Evolutionary conservation across 92 coral and sea anemone genomes (phyloP).

Genomic region (Plumapathes pennacea): DNA sequence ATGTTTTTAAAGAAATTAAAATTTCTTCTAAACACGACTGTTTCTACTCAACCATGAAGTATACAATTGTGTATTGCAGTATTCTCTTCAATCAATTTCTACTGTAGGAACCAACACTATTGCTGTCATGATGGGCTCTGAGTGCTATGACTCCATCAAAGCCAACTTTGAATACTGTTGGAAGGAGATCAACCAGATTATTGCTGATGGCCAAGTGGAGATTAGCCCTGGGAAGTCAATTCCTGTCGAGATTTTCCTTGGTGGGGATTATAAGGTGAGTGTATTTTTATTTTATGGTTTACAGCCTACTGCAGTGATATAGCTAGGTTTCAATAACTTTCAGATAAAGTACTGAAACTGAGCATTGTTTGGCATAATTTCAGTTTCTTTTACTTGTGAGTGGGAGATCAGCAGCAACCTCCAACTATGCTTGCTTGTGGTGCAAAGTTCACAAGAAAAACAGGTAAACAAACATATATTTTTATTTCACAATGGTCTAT

Average conservation of each 20-base stretch:
- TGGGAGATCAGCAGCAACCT: slow-evolving; percentile 35
- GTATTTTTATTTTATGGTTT: too few relatives aligned
- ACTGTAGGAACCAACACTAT: slow-evolving; percentile 44
- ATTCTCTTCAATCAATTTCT: too few relatives aligned
- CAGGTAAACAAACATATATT: too few relatives aligned
- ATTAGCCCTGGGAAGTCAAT: slow-evolving; percentile 38
- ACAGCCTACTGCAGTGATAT: too few relatives aligned
- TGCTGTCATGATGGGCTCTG: slow-evolving; percentile 49
- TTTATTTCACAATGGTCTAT: too few relatives aligned
- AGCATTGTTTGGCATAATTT: not conserved
- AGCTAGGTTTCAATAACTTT: too few relatives aligned
- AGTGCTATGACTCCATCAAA: slow-evolving; percentile 23
- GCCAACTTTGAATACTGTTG: slow-evolving; percentile 34
- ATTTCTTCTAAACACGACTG: too few relatives aligned
- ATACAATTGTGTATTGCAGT: too few relatives aligned
- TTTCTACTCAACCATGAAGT: too few relatives aligned
- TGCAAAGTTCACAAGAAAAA: slow-evolving; percentile 30
- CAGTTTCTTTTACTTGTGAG: slow-evolving; percentile 48
- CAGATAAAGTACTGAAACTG: too few relatives aligned
- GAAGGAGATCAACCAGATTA: slow-evolving; percentile 42
- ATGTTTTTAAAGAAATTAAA: too few relatives aligned
- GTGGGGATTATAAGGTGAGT: slow-evolving; percentile 45
- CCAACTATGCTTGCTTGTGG: slow-evolving; percentile 49
- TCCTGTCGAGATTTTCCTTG: slow-evolving; percentile 51
- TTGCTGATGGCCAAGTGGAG: slow-evolving; percentile 49